Evolutionary conservation across 1,140 invertebrate genomes (phyloP).

Genomic region (Carposina sasakii): DNA sequence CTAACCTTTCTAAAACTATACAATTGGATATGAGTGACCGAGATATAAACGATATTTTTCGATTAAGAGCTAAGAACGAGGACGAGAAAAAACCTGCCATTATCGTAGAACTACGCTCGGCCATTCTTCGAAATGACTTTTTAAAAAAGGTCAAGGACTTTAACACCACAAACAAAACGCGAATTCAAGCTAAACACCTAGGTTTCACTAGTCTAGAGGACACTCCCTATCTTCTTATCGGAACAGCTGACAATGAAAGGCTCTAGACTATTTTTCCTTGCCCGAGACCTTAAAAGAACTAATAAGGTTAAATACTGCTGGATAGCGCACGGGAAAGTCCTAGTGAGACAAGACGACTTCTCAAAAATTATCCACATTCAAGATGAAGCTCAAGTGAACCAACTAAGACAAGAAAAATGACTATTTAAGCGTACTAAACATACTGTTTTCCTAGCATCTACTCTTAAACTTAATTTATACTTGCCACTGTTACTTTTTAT

Average conservation of each 20-base stretch:
- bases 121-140: not conserved
- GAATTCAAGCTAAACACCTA: constrained; percentile 4
- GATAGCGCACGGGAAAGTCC: not conserved
- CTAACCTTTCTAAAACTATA: not conserved
- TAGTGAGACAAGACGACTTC: not conserved
- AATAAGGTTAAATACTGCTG: constrained; percentile 5
- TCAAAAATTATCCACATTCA: not conserved
- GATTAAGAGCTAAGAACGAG: not conserved
- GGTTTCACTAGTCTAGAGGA: not conserved
- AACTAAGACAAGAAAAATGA: not conserved
- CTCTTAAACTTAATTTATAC: not conserved
- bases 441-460: not conserved
- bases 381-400: constrained; percentile 1
- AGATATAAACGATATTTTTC: not conserved
- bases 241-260: constrained; percentile 7
- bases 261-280: constrained; percentile 1
- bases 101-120: not conserved
- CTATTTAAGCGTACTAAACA: not conserved
- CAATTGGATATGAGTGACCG: not conserved
- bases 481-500: not conserved
- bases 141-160: not conserved
- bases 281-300: not conserved
- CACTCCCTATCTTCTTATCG: constrained; percentile 1
- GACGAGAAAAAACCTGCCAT: not conserved
- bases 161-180: not conserved